phyloP scores from a whole-genome alignment of 2,113 vertebrate species.

The Motacilla alba region DNA sequence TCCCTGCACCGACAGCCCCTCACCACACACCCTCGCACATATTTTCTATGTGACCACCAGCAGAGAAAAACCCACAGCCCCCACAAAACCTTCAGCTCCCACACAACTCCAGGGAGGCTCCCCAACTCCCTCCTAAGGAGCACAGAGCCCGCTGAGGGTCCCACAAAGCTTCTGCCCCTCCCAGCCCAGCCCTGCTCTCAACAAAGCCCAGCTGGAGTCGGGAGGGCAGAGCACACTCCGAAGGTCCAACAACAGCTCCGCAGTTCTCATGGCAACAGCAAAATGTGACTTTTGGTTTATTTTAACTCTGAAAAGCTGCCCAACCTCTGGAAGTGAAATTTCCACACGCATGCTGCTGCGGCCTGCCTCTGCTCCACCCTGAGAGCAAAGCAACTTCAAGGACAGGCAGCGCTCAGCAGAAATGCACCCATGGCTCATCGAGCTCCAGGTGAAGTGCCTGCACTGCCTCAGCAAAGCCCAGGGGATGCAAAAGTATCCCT shows the following conservation, averaged over 20 bases:
- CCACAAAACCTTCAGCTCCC: neutral
- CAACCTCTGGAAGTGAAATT: neutral
- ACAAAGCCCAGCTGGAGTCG: rapidly evolving
- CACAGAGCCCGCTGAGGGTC: neutral
- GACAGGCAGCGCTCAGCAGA: neutral
- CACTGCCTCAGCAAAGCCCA: neutral
- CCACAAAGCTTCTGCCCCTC: neutral
- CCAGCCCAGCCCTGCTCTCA: rapidly evolving
- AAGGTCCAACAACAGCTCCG: neutral
- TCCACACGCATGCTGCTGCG: neutral
- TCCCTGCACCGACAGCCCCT: neutral
- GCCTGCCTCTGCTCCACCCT: neutral
- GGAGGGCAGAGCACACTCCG: rapidly evolving
- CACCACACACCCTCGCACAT: too few species aligned
- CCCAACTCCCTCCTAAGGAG: neutral
- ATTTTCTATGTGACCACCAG: neutral
- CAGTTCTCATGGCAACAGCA: neutral
- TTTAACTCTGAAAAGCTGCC: neutral
- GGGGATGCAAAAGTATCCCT: neutral
- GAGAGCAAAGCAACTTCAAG: neutral
- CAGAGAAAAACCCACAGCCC: neutral
- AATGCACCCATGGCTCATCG: rapidly evolving
- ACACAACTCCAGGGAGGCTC: rapidly evolving
- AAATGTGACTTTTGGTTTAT: neutral
- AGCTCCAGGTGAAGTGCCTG: too few species aligned